A percentile compares a stretch with the other conserved stretches of the same genome.
These are phyloP conservation scores for Diabrotica undecimpunctata DNA, from an alignment of 1,140 invertebrate species.

Conservation along the genomic window DNA sequence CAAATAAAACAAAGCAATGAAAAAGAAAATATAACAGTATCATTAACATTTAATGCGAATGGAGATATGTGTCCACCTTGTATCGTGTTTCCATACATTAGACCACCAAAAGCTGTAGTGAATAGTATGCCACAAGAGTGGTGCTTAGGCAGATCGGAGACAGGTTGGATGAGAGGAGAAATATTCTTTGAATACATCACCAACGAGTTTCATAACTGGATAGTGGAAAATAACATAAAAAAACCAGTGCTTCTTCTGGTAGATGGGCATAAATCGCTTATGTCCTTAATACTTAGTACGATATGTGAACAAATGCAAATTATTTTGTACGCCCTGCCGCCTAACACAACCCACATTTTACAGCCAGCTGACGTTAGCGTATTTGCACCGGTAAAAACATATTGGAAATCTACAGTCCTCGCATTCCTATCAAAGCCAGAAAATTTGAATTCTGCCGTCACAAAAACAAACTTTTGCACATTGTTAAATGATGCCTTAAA, in stretches of 20 bases:
- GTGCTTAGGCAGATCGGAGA: slow-evolving; percentile 41
- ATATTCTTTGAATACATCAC: slow-evolving; percentile 28
- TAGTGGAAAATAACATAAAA: slow-evolving; percentile 25
- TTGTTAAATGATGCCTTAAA: slow-evolving; percentile 12
- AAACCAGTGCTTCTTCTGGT: slow-evolving; percentile 37
- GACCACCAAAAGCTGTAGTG: no score
- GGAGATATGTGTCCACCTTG: no score
- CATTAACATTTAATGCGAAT: no score
- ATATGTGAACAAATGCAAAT: background rate
- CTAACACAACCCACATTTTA: background rate
- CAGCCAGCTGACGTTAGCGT: no score
- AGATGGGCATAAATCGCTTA: slow-evolving; percentile 12
- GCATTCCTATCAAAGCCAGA: slow-evolving; percentile 14
- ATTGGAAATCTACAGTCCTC: background rate
- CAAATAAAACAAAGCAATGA: no score
- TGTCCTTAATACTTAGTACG: slow-evolving; percentile 6
- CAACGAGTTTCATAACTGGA: slow-evolving; percentile 21
- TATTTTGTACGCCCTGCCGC: slow-evolving; percentile 3
- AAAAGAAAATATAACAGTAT: no score
- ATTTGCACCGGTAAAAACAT: background rate
- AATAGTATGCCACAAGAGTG: slow-evolving; percentile 39
- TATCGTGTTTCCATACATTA: no score
- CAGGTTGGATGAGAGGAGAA: slow-evolving; percentile 41
- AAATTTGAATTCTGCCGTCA: slow-evolving; percentile 12
- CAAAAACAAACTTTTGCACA: slow-evolving; percentile 12